phyloP scores from a whole-genome alignment of 2,113 vertebrate genomes.

The Gobius niger region DNA sequence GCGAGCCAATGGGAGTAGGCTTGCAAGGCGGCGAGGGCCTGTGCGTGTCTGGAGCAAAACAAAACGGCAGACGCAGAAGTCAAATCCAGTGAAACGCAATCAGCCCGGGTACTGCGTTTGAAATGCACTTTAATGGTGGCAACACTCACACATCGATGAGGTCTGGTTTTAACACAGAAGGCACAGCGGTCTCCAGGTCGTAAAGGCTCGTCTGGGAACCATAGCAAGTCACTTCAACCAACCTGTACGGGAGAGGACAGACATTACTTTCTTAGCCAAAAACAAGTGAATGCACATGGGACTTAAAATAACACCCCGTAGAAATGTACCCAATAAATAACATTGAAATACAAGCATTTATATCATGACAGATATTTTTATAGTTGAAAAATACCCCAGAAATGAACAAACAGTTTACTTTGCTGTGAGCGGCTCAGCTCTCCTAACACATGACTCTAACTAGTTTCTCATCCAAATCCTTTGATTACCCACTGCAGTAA shows the following conservation, averaged over 20 bases:
- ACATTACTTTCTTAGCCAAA: background rate
- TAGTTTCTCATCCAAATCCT: no score
- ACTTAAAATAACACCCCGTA: background rate
- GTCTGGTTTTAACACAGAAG: conserved; percentile 95
- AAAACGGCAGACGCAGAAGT: conserved; percentile 14
- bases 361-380: no score
- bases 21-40: conserved; percentile 94
- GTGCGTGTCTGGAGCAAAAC: conserved; percentile 83
- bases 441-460: no score
- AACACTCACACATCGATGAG: conserved; percentile 95
- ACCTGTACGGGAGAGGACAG: conserved; percentile 63
- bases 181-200: conserved; percentile 96
- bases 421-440: no score
- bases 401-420: no score
- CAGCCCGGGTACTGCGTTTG: background rate
- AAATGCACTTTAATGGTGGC: background rate
- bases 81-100: background rate
- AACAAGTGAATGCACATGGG: background rate
- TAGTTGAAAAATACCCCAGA: no score
- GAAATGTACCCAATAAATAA: background rate
- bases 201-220: conserved; percentile 94
- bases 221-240: conserved; percentile 95
- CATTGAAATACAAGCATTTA: no score
- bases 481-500: no score
- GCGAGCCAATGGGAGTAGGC: conserved; percentile 96